phyloP scores from a whole-genome alignment of 2,888 invertebrate species.

The Colletes collaris region DNA sequence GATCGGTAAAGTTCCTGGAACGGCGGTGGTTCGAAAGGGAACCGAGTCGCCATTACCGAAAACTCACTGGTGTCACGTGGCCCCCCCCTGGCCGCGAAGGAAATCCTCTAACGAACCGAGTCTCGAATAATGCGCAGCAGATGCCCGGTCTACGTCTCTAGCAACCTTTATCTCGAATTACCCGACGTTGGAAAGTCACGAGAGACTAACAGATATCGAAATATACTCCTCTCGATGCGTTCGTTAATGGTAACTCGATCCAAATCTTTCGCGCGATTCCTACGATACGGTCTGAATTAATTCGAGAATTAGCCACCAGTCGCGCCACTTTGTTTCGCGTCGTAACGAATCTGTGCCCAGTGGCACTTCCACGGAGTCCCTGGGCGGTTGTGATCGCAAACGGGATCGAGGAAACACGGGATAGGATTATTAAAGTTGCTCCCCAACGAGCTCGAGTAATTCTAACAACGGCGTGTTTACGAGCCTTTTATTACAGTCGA shows the following conservation, averaged over 20 bases:
- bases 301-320: not conserved
- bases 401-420: too few relatives aligned
- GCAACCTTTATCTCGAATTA: constrained; percentile 17
- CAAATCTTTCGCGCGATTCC: not conserved
- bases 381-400: too few relatives aligned
- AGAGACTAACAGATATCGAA: too few relatives aligned
- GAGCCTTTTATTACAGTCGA: too few relatives aligned
- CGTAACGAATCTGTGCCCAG: too few relatives aligned
- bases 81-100: constrained; percentile 35
- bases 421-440: too few relatives aligned
- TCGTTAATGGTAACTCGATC: not conserved
- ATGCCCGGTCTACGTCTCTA: constrained; percentile 22
- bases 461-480: too few relatives aligned
- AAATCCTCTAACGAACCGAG: constrained; percentile 49
- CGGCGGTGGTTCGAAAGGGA: constrained; percentile 1
- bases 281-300: not conserved
- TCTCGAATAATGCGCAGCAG: constrained; percentile 48
- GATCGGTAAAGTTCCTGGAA: constrained; percentile 32
- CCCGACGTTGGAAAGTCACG: too few relatives aligned
- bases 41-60: constrained; percentile 26
- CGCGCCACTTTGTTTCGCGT: too few relatives aligned
- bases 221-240: too few relatives aligned
- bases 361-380: too few relatives aligned
- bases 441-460: too few relatives aligned
- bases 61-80: constrained; percentile 15